Evolutionary conservation across 2,113 vertebrate genomes (phyloP).

Genomic region (Callospermophilus lateralis): DNA sequence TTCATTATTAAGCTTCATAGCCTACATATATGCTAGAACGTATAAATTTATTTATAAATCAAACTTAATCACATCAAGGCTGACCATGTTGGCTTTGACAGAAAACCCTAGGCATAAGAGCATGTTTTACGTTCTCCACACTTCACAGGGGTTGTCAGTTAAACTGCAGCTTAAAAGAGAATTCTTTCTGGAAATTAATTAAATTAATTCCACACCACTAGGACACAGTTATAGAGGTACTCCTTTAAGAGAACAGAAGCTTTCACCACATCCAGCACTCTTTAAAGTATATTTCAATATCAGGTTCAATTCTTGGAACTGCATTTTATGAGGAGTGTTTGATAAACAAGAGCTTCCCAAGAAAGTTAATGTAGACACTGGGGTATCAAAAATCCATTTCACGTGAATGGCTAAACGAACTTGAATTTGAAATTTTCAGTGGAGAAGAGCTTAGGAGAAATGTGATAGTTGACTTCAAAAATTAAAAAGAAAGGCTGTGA

Average conservation of each 20-base stretch:
- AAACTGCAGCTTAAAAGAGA: background rate
- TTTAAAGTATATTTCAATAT: background rate
- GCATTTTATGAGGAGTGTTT: background rate
- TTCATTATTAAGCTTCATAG: conserved; percentile 33
- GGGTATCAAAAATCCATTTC: conserved; percentile 22
- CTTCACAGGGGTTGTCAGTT: background rate
- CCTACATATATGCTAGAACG: background rate
- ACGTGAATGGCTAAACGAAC: background rate
- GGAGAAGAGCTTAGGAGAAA: conserved; percentile 28
- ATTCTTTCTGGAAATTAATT: conserved; percentile 25
- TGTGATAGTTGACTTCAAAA: conserved; percentile 56
- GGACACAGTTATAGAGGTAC: background rate
- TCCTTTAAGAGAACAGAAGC: background rate
- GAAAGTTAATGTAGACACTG: background rate
- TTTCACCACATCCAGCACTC: background rate
- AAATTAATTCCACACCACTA: background rate
- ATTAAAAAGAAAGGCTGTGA: conserved; percentile 50
- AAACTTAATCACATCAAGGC: background rate
- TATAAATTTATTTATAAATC: conserved; percentile 14
- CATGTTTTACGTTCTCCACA: background rate
- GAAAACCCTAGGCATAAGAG: background rate
- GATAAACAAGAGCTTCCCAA: background rate
- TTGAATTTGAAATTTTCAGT: conserved; percentile 33
- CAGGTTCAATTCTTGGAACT: background rate
- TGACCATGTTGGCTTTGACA: background rate